Evolutionary conservation across 2,797 vertebrate species (phyloP).

Genomic region (Gymnodraco acuticeps): DNA sequence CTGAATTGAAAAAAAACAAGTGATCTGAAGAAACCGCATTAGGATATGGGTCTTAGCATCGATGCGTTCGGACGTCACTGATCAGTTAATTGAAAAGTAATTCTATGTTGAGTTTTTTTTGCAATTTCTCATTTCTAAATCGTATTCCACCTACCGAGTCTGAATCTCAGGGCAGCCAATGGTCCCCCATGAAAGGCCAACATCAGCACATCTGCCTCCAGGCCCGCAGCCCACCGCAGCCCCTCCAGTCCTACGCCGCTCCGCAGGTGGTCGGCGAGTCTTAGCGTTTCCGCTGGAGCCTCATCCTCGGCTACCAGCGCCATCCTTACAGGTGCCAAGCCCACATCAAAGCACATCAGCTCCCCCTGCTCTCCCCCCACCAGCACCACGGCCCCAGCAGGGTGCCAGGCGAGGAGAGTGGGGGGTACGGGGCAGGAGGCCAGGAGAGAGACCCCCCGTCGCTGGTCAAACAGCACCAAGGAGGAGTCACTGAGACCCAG

Average conservation of each 20-base stretch:
- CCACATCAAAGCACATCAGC: constrained; percentile 92
- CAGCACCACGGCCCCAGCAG: constrained; percentile 86
- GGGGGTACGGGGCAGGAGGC: constrained; percentile 87
- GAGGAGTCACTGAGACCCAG: constrained; percentile 93
- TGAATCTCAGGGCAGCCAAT: constrained; percentile 89
- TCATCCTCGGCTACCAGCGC: constrained; percentile 89
- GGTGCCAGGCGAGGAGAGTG: constrained; percentile 89
- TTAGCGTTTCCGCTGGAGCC: constrained; percentile 84
- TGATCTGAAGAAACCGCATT: neutral
- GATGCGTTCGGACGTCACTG: neutral
- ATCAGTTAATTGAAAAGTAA: too few species aligned
- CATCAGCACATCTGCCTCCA: constrained; percentile 83
- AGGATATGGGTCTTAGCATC: too few species aligned
- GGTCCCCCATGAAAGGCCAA: constrained; percentile 91
- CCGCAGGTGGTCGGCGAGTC: constrained; percentile 85
- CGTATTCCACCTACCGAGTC: constrained; percentile 85
- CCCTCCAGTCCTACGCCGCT: constrained; percentile 86
- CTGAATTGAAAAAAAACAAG: neutral
- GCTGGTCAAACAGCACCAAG: constrained; percentile 89
- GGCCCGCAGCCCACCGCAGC: constrained; percentile 88
- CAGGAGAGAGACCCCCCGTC: constrained; percentile 83
- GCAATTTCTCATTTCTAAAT: neutral
- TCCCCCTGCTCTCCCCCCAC: constrained; percentile 91
- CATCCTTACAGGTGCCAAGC: constrained; percentile 88
- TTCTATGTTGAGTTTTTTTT: too few species aligned